phyloP scores from a whole-genome alignment of 2,113 vertebrate species.

The Phasianus colchicus region DNA sequence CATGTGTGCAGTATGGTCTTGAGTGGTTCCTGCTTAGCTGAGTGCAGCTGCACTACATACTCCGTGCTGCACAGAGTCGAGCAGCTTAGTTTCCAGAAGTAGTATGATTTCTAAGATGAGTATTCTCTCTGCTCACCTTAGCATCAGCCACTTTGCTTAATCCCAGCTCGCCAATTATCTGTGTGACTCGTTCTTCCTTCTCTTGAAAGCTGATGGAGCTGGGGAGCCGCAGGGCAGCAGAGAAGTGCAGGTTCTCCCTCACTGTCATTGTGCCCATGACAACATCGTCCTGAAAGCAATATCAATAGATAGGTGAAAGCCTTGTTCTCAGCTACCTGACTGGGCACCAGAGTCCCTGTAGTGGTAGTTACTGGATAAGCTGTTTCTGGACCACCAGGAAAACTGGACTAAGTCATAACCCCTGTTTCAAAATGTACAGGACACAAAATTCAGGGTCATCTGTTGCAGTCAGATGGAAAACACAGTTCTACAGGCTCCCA shows the following conservation, averaged over 20 bases:
- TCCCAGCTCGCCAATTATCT: conserved; percentile 59
- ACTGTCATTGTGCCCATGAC: conserved; percentile 63
- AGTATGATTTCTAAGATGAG: background rate
- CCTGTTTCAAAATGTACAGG: background rate
- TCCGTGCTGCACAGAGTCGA: background rate
- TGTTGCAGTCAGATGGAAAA: background rate
- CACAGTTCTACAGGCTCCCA: background rate
- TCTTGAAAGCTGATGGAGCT: conserved; percentile 49
- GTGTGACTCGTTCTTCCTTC: conserved; percentile 65
- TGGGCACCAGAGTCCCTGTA: background rate
- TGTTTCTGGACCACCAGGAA: background rate
- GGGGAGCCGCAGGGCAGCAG: conserved; percentile 64
- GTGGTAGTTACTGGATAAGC: background rate
- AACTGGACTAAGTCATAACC: background rate
- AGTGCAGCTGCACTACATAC: background rate
- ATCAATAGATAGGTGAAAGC: background rate
- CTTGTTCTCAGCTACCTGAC: background rate
- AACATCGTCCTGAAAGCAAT: conserved; percentile 66
- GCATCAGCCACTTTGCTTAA: conserved; percentile 58
- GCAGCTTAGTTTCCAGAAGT: background rate
- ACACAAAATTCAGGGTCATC: background rate
- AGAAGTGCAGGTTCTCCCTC: conserved; percentile 73
- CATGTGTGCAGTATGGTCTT: background rate
- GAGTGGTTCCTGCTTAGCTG: background rate
- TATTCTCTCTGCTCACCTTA: conserved; percentile 32